phyloP scores from a whole-genome alignment of 2,113 vertebrate species.

The Phaethon lepturus region DNA sequence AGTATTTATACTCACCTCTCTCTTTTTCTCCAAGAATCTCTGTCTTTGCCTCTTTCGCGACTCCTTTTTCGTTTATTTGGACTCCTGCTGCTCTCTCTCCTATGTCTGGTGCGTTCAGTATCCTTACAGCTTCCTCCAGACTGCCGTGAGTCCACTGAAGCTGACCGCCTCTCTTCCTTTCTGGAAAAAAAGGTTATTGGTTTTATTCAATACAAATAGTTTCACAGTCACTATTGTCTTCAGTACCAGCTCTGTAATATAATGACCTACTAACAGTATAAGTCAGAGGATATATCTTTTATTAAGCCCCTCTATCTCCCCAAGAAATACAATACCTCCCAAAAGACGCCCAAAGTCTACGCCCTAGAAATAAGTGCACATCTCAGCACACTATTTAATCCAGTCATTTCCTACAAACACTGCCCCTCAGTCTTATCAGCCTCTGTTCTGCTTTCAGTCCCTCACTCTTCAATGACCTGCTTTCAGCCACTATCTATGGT shows the following conservation, averaged over 20 bases:
- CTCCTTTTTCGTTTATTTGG: slow-evolving; percentile 76
- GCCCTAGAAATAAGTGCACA: not conserved
- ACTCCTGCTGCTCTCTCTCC: slow-evolving; percentile 78
- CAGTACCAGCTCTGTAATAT: not conserved
- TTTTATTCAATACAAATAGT: not conserved
- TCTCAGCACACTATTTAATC: not conserved
- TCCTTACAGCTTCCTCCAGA: slow-evolving; percentile 78
- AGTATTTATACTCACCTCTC: slow-evolving; percentile 61
- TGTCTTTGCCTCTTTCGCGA: slow-evolving; percentile 77
- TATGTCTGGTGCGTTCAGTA: slow-evolving; percentile 56
- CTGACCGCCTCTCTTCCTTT: slow-evolving; percentile 77
- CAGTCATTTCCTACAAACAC: not conserved
- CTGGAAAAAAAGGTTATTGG: not conserved
- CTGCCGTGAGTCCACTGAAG: slow-evolving; percentile 82
- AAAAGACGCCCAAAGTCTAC: not conserved
- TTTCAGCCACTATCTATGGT: not conserved
- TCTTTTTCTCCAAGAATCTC: slow-evolving; percentile 72
- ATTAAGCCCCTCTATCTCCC: not conserved
- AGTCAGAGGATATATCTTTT: not conserved
- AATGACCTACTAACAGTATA: not conserved
- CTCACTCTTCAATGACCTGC: not conserved
- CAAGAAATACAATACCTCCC: not conserved
- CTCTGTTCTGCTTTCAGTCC: not conserved
- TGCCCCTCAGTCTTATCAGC: not conserved
- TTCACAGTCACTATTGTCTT: not conserved